Conservation (phyloP, 2,888 invertebrate genomes). For the Aricia artaxerxes region DNA sequence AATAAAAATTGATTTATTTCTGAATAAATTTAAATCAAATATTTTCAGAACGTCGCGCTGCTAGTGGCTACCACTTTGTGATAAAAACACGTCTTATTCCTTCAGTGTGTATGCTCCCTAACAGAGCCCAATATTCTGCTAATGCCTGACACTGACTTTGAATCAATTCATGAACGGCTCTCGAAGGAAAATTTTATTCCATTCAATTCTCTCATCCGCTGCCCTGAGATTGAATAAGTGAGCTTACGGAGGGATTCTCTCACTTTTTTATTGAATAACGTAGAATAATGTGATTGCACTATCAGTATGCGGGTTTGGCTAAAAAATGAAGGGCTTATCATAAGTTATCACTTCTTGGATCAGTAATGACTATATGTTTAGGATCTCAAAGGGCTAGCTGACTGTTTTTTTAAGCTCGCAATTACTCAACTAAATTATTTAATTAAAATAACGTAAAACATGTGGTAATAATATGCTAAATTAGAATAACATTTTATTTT, state of each 20-base stretch:
- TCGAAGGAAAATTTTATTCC: constrained; percentile 66
- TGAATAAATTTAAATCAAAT: too few relatives aligned
- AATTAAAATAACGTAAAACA: too few relatives aligned
- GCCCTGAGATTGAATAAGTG: constrained; percentile 46
- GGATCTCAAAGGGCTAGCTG: too few relatives aligned
- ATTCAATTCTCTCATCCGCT: constrained; percentile 60
- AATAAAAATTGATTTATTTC: too few relatives aligned
- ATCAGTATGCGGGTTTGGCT: neutral
- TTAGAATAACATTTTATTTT: too few relatives aligned
- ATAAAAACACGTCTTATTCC: neutral
- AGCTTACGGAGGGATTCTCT: constrained; percentile 23
- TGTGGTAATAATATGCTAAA: too few relatives aligned
- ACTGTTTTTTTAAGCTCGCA: too few relatives aligned
- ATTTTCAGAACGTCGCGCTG: neutral
- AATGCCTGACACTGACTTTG: constrained; percentile 58
- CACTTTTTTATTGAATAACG: constrained; percentile 21
- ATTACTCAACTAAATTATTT: too few relatives aligned
- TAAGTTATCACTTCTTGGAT: neutral
- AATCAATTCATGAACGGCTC: constrained; percentile 71
- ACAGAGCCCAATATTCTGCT: constrained; percentile 56
- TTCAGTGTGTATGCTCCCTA: neutral
- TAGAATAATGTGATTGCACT: constrained; percentile 18
- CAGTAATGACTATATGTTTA: neutral
- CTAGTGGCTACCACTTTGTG: neutral
- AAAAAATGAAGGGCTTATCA: neutral